A percentile compares a stretch with the other conserved stretches of the same genome.
Evolutionary conservation across 2,113 vertebrate species (phyloP).

Genomic region (Falcunculus frontatus): DNA sequence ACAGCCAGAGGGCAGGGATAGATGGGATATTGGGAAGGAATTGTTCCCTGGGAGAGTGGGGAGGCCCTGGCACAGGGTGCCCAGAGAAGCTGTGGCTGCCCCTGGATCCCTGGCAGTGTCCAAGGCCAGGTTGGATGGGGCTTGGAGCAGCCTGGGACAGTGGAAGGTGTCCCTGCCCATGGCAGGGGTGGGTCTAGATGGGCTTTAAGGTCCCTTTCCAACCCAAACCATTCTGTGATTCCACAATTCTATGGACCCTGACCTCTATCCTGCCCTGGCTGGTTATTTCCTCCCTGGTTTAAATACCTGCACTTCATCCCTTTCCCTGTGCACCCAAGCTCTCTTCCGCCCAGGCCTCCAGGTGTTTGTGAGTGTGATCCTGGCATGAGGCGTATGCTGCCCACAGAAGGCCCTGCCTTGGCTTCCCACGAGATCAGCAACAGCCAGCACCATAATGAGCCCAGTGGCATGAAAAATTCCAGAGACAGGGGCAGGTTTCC

Average conservation of each 20-base stretch:
- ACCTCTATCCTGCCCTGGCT: background rate
- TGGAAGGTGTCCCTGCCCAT: background rate
- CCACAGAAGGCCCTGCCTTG: background rate
- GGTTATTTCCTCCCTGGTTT: background rate
- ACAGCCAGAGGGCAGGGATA: rapidly evolving
- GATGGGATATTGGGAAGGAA: background rate
- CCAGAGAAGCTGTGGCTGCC: background rate
- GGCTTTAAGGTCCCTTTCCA: background rate
- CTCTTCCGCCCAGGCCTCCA: rapidly evolving
- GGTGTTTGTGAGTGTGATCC: rapidly evolving
- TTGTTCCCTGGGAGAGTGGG: background rate
- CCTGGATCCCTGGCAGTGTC: background rate
- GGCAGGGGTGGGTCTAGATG: background rate
- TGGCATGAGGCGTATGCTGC: rapidly evolving
- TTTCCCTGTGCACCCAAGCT: background rate
- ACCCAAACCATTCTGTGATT: background rate
- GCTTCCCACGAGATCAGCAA: background rate
- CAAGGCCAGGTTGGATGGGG: background rate
- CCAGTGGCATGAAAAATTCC: background rate
- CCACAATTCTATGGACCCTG: background rate
- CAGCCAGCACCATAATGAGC: background rate
- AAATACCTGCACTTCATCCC: background rate
- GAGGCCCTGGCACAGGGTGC: background rate
- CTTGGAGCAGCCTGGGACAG: background rate
- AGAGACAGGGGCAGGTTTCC: background rate